A percentile compares a stretch with the other conserved stretches of the same genome.
Conservation (phyloP, 2,888 invertebrate species). For the Netelia virgata region DNA sequence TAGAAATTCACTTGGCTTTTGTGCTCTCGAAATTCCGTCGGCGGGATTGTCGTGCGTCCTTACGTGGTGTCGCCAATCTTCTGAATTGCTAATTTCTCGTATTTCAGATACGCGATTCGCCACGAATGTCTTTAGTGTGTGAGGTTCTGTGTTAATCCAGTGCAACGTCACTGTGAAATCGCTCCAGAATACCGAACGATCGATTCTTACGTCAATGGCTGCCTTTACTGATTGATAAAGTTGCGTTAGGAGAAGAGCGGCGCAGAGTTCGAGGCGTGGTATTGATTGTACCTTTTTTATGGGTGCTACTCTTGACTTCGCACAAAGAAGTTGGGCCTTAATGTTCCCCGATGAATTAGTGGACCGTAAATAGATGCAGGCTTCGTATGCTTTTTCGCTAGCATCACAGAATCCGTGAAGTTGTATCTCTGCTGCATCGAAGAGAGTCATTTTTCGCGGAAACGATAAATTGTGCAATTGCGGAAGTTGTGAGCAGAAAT, state of each 20-base stretch:
- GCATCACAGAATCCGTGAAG: conserved; percentile 73
- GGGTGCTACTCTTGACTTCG: conserved; percentile 66
- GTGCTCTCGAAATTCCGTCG: conserved; percentile 68
- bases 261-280: conserved; percentile 59
- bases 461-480: conserved; percentile 35
- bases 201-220: background rate
- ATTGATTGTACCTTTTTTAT: conserved; percentile 45
- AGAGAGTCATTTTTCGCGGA: conserved; percentile 5
- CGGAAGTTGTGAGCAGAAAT: conserved; percentile 25
- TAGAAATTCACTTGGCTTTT: conserved; percentile 52
- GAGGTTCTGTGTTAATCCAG: conserved; percentile 69
- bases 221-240: conserved; percentile 16
- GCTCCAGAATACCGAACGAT: conserved; percentile 63
- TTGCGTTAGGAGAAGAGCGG: conserved; percentile 8
- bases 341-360: background rate
- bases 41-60: conserved; percentile 68
- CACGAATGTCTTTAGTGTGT: conserved; percentile 67
- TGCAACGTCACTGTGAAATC: conserved; percentile 69
- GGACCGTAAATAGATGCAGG: conserved; percentile 69
- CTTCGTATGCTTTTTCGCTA: conserved; percentile 72
- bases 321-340: conserved; percentile 50
- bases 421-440: conserved; percentile 15
- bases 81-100: background rate
- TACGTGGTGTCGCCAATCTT: conserved; percentile 67
- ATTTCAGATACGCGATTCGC: conserved; percentile 61